Base-by-base conservation (phyloP, 2,888 invertebrate genomes). In the Digitonthophagus gazella region DNA sequence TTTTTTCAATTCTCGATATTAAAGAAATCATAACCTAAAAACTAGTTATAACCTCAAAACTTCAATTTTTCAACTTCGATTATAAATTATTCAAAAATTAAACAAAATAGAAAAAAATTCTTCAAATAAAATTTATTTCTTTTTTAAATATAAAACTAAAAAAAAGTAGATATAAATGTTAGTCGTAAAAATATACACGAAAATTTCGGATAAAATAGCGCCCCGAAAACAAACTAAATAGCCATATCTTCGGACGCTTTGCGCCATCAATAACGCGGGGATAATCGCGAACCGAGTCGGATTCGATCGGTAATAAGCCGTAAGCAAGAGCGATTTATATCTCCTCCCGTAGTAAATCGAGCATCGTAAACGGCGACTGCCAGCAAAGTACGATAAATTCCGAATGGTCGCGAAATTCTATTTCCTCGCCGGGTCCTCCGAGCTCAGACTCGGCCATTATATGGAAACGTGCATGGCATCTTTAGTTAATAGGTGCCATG, bases 381-480 rank as follows among this genome's bases (percentile, higher is more conserved):
- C n/a, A 44, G 28, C 28, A 44, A 44, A 44, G 11, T 44, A 44
- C 28, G 28, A 44, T 44, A 44, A 44, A 44, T 44, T 44, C 28
- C 28, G 28, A 44, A 44, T 44, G 28, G 28, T 44, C 28, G 28
- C 28, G 28, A 44, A 44, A 44, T 44, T 44, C 28, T 44, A 44
- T 44, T 44, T 44, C 28, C 28, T 44, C 28, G 28, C 28, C 28
- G 28, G 28, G 28, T 11, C 11, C 28, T 6, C 28, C 28, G 28
- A 11, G 28, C 28, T 3, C 28, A 44, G 28, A 44, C 28, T 44
- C 28, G 28, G 65, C 68, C 68, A 68, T 68, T 68, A 68, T 65
- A 65, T 61, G 65, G 65, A 68, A 66, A 68, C 68, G 68, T 68
- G 68, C 68, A 58, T 20, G 44, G 68, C 64, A 68, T 68, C 65